phyloP scores from a whole-genome alignment of 2,797 vertebrate species.

The Eutrigla gurnardus region DNA sequence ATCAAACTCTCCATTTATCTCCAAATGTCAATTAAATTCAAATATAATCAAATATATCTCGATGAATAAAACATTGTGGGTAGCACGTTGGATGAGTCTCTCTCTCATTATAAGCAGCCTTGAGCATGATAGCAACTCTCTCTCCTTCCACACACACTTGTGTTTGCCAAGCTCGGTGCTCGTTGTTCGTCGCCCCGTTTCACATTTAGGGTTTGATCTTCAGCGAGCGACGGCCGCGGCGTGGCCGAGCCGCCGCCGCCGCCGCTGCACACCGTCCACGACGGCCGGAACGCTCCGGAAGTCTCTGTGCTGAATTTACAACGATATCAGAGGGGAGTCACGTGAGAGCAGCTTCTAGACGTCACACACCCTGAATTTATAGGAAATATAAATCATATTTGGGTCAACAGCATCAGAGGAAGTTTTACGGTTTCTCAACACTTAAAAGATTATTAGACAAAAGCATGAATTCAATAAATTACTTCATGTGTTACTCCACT shows the following conservation, averaged over 20 bases:
- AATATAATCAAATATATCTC: slow-evolving; percentile 71
- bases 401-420: no score
- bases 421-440: no score
- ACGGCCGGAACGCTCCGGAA: background rate
- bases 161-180: slow-evolving; percentile 33
- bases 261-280: slow-evolving; percentile 8
- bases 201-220: slow-evolving; percentile 67
- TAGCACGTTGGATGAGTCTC: slow-evolving; percentile 56
- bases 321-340: background rate
- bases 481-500: no score
- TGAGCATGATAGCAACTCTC: slow-evolving; percentile 36
- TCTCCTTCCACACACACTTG: slow-evolving; percentile 16
- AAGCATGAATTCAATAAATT: no score
- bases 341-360: background rate
- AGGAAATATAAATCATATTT: no score
- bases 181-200: slow-evolving; percentile 56
- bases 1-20: slow-evolving; percentile 63
- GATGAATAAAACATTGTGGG: slow-evolving; percentile 76
- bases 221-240: slow-evolving; percentile 25
- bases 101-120: slow-evolving; percentile 51
- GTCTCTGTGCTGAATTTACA: background rate
- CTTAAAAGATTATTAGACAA: no score
- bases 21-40: slow-evolving; percentile 75
- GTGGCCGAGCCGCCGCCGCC: slow-evolving; percentile 20
- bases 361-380: background rate